Base-by-base conservation (phyloP, 1,140 invertebrate species). In the Achroia grisella region DNA sequence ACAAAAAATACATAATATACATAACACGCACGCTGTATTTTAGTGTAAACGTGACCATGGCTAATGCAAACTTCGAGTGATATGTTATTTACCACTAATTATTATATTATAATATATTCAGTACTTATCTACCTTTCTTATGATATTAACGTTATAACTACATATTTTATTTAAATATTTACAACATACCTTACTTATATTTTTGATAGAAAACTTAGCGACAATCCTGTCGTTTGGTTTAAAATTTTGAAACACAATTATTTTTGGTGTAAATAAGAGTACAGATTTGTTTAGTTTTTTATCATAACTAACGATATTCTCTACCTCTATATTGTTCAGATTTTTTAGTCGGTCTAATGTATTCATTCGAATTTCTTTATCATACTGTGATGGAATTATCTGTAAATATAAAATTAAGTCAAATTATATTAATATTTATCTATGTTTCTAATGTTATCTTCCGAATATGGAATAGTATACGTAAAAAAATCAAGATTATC, bases 221-320 rank as follows among this genome's bases (percentile, higher is more conserved):
- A 74, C 57, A 27, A 70, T 42, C 55, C 71, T 80, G 11, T 82
- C 78, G 28, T 82, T 82, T 4, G 72, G 71, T 40, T 74, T 82
- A 52, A 68, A 80, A 44, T 84, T 84, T 53, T 84, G 80, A 27
- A 79, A 84, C 11, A 84, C 47, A 6, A 84, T 53, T 9, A 82
- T 40, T 48, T 50, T 71, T 9, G 80, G 80, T 8, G 62, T 54
- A 48, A 84, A 80, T 0, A 59, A 69, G 11, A 84, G 44, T 12
- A 79, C 59, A 4, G 58, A 30, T 44, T 67, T 59, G 4, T 47
- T 62, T 0, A 41, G 45, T 34, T 64, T 61, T 10, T 47, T 62
- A 1, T 48, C 59, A 31, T 28, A 54, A 8, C 13, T 41, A 2
- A 72, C 44, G 8, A 75, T 53, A 39, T 84, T 84, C 1, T 74